Evolutionary conservation across 2,113 vertebrate genomes (phyloP).

Genomic region (Phyllostomus discolor): DNA sequence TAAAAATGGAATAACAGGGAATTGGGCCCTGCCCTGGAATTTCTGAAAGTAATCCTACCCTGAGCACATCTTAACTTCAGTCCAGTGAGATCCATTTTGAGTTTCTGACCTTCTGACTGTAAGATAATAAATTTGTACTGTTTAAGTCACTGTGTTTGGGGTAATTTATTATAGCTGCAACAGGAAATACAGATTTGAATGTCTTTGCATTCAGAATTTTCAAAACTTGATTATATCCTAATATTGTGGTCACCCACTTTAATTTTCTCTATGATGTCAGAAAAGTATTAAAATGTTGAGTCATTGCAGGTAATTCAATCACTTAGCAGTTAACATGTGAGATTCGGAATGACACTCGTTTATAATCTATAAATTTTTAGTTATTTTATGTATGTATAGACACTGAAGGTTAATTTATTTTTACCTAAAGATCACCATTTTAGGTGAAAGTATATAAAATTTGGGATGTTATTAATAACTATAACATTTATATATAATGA

Average conservation of each 20-base stretch:
- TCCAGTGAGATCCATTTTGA: not conserved
- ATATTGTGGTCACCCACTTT: not conserved
- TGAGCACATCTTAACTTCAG: not conserved
- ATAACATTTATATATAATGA: not conserved
- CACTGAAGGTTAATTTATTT: not conserved
- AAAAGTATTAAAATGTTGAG: not conserved
- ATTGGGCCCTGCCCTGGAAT: not conserved
- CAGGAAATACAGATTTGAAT: not conserved
- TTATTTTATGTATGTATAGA: not conserved
- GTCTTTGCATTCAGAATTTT: not conserved
- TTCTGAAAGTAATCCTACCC: not conserved
- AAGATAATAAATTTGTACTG: not conserved
- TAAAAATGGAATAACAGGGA: not conserved
- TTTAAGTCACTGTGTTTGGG: not conserved
- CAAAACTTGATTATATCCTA: not conserved
- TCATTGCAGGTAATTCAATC: not conserved
- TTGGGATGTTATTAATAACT: not conserved
- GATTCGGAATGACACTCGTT: not conserved
- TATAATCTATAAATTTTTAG: not conserved
- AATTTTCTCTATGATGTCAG: not conserved
- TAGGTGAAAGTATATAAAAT: not conserved
- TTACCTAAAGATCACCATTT: not conserved
- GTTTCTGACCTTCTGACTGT: not conserved
- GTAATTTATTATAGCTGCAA: not conserved
- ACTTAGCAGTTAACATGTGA: not conserved